Evolutionary conservation across 2,113 vertebrate genomes (phyloP).

Genomic region (Podiceps cristatus): DNA sequence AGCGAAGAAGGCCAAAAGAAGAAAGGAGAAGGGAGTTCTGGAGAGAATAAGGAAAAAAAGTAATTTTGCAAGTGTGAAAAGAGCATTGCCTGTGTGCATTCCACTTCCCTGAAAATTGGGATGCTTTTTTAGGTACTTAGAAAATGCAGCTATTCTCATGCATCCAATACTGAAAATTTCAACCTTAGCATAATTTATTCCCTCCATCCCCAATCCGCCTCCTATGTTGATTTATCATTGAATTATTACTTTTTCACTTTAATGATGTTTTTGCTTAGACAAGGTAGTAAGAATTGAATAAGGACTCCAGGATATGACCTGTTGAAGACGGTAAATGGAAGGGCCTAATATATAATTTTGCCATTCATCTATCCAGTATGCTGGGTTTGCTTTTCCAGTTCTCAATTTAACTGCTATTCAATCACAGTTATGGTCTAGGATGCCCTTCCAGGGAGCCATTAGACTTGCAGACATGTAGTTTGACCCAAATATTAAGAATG

Average conservation of each 20-base stretch:
- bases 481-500: not conserved
- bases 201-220: not conserved
- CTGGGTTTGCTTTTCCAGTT: not conserved
- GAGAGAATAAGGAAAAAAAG: not conserved
- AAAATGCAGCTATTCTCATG: not conserved
- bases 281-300: not conserved
- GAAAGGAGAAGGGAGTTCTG: not conserved
- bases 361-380: not conserved
- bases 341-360: not conserved
- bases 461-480: not conserved
- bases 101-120: not conserved
- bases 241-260: not conserved
- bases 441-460: not conserved
- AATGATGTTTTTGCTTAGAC: not conserved
- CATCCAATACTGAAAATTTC: not conserved
- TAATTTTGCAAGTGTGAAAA: not conserved
- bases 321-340: not conserved
- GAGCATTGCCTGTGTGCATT: not conserved
- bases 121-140: not conserved
- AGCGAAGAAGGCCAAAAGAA: not conserved
- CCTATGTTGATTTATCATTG: not conserved
- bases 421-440: not conserved
- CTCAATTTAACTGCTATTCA: not conserved
- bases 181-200: not conserved
- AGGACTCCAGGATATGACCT: not conserved